Evolutionary conservation across 1,140 invertebrate species (phyloP).

Genomic region (Tetramorium alpestre): DNA sequence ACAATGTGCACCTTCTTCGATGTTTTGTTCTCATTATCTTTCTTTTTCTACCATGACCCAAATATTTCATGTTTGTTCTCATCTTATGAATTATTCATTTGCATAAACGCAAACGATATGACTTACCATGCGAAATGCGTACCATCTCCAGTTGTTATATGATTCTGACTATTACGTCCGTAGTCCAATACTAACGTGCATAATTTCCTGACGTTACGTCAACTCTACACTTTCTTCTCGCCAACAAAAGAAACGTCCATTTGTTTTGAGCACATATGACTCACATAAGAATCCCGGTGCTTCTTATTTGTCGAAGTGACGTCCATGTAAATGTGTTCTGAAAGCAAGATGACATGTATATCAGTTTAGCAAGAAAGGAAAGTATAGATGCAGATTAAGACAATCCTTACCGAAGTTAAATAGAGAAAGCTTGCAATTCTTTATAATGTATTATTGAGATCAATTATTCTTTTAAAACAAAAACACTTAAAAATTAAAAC

Average conservation of each 20-base stretch:
- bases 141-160: not conserved
- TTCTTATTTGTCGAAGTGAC: constrained; percentile 42
- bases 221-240: constrained; percentile 27
- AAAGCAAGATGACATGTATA: constrained; percentile 33
- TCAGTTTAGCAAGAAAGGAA: not conserved
- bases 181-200: constrained; percentile 1
- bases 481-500: not conserved
- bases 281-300: not conserved
- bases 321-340: constrained; percentile 22
- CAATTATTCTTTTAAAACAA: not conserved
- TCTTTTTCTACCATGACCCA: not conserved
- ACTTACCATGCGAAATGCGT: not conserved
- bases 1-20: not conserved
- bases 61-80: constrained; percentile 41
- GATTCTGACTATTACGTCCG: not conserved
- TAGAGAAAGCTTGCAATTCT: not conserved
- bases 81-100: constrained; percentile 46
- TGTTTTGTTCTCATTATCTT: not conserved
- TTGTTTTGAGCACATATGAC: not conserved
- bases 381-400: not conserved
- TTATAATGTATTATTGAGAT: constrained; percentile 3
- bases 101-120: not conserved
- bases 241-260: constrained; percentile 15
- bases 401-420: not conserved
- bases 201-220: not conserved